phyloP scores from a whole-genome alignment of 2,888 invertebrate genomes.

The Diarsia mendica region DNA sequence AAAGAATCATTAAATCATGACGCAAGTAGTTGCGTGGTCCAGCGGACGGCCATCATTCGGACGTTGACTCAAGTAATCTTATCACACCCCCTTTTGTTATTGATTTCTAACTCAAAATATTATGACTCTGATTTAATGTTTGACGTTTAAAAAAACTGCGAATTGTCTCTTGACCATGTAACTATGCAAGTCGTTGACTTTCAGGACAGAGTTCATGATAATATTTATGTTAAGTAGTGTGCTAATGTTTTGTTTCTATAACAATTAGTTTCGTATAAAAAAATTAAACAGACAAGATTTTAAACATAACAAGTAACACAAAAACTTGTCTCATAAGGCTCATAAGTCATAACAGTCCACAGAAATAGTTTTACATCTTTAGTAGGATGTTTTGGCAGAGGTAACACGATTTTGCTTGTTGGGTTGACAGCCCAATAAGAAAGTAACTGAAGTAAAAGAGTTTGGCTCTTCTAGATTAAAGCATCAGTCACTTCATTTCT shows the following conservation, averaged over 20 bases:
- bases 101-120: slow-evolving; percentile 78
- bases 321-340: too few species aligned
- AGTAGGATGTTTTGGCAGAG: too few species aligned
- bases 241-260: not conserved
- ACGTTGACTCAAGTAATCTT: slow-evolving; percentile 75
- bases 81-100: slow-evolving; percentile 76
- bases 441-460: too few species aligned
- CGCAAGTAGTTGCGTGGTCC: slow-evolving; percentile 66
- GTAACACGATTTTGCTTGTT: not conserved
- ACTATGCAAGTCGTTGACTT: not conserved
- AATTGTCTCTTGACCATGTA: not conserved
- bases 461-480: too few species aligned
- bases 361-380: too few species aligned
- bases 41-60: slow-evolving; percentile 65
- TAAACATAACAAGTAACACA: too few species aligned
- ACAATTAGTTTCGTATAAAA: not conserved
- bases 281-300: not conserved
- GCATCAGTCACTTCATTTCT: too few species aligned
- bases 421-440: too few species aligned
- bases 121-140: slow-evolving; percentile 53
- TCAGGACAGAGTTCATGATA: slow-evolving; percentile 9
- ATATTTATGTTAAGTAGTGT: not conserved
- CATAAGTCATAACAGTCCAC: too few species aligned
- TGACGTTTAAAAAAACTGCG: slow-evolving; percentile 18
- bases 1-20: slow-evolving; percentile 60